Evolutionary conservation across 2,113 vertebrate genomes (phyloP).

Genomic region (Pantherophis guttatus): DNA sequence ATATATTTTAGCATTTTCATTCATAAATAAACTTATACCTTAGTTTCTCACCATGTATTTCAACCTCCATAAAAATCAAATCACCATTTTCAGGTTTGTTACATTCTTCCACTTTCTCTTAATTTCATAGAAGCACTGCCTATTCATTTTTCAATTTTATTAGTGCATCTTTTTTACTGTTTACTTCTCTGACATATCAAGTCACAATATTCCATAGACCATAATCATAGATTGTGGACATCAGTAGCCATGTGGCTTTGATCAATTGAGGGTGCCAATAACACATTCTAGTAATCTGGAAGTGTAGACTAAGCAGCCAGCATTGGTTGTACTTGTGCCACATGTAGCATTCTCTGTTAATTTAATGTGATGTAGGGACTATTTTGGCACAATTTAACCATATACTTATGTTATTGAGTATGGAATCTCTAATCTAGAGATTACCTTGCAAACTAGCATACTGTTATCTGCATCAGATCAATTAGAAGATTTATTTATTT

Average conservation of each 20-base stretch:
- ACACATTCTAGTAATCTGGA: background rate
- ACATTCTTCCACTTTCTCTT: background rate
- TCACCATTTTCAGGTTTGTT: background rate
- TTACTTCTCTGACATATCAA: background rate
- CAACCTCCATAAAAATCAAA: background rate
- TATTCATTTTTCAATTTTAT: background rate
- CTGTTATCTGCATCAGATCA: too few species aligned
- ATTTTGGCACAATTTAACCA: background rate
- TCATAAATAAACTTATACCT: background rate
- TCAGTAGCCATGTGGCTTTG: background rate
- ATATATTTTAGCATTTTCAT: background rate
- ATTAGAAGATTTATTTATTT: too few species aligned
- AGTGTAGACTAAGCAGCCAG: background rate
- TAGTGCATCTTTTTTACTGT: background rate
- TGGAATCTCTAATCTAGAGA: too few species aligned
- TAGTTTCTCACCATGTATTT: background rate
- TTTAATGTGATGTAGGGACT: background rate
- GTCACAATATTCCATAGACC: background rate
- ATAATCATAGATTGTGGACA: background rate
- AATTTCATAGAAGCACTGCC: background rate
- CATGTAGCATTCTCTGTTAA: background rate
- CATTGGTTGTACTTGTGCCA: background rate
- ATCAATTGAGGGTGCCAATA: background rate
- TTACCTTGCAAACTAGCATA: too few species aligned
- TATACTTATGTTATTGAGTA: too few species aligned